Evolutionary conservation across 2,113 vertebrate genomes (phyloP).

Genomic region (Actenoides hombroni): DNA sequence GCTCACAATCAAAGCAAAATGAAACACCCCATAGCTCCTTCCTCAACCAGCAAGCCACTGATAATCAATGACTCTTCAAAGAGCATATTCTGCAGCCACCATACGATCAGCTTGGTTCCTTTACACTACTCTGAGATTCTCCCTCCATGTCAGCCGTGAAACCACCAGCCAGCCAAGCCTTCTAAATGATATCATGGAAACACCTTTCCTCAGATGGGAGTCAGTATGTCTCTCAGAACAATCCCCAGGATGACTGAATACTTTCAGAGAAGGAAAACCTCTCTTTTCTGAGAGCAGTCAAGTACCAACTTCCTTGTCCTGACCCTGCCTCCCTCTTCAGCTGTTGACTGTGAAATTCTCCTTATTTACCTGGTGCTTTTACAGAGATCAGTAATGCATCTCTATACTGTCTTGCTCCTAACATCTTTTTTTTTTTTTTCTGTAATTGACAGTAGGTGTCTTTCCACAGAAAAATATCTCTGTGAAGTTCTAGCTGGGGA

Average conservation of each 20-base stretch:
- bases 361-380: background rate
- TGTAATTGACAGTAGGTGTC: background rate
- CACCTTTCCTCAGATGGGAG: background rate
- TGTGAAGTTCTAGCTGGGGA: background rate
- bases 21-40: background rate
- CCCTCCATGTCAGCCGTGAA: background rate
- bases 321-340: constrained; percentile 8
- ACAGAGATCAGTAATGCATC: background rate
- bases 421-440: background rate
- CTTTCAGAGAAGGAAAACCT: background rate
- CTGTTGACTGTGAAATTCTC: constrained; percentile 2
- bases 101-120: background rate
- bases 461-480: background rate
- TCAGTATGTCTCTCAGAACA: background rate
- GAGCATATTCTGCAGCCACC: background rate
- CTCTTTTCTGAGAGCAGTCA: background rate
- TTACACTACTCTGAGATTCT: background rate
- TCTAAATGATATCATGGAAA: background rate
- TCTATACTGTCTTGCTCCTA: background rate
- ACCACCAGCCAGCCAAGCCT: background rate
- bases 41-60: background rate
- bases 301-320: background rate
- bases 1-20: background rate
- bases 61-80: background rate
- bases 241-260: background rate